Evolutionary conservation across 2,113 vertebrate genomes (phyloP).

Genomic region (Pterocles burchelli): DNA sequence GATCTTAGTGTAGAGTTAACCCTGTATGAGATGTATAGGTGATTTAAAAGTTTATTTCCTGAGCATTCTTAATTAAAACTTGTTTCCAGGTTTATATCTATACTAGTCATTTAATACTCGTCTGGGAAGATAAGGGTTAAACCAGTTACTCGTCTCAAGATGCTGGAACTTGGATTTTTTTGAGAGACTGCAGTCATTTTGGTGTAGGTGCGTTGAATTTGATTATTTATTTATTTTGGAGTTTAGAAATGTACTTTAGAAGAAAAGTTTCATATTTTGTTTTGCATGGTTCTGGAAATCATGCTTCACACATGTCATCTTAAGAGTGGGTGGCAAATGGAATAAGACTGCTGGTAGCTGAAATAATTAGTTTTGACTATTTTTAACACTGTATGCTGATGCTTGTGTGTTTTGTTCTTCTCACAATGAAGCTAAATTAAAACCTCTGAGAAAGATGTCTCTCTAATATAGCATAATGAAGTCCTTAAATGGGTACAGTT

Average conservation of each 20-base stretch:
- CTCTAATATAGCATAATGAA: conserved; percentile 54
- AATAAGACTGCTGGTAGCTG: background rate
- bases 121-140: background rate
- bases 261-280: background rate
- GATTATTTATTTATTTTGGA: background rate
- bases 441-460: conserved; percentile 52
- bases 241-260: background rate
- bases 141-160: background rate
- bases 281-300: background rate
- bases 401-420: conserved; percentile 38
- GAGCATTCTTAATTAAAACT: background rate
- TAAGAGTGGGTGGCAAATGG: background rate
- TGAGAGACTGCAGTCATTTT: background rate
- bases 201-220: background rate
- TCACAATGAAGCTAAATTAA: conserved; percentile 59
- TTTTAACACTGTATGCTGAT: background rate
- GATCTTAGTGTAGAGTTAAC: background rate
- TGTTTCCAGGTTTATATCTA: background rate
- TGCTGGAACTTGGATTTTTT: conserved; percentile 18
- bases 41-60: background rate
- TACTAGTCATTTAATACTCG: background rate
- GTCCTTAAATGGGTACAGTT: conserved; percentile 59
- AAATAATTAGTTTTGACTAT: background rate
- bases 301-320: background rate
- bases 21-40: background rate